Evolutionary conservation across 2,797 vertebrate genomes (phyloP).

Genomic region (Schizothorax lantsangensis): DNA sequence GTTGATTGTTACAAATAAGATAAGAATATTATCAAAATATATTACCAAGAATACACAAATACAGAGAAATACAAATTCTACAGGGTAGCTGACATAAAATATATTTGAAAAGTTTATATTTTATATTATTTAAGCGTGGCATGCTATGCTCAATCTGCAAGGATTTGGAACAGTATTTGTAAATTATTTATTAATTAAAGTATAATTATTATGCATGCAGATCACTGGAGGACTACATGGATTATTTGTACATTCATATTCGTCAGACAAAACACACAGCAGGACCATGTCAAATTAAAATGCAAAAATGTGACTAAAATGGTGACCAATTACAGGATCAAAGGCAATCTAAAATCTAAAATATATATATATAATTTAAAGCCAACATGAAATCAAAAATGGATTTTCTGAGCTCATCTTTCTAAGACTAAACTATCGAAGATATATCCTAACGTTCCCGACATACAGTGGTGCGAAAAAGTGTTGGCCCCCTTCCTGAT

Average conservation of each 20-base stretch:
- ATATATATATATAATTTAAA: background rate
- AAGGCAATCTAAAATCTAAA: background rate
- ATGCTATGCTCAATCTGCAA: background rate
- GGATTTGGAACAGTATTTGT: background rate
- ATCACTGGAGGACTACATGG: background rate
- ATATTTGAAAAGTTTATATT: background rate
- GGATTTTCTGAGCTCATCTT: background rate
- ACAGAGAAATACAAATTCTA: background rate
- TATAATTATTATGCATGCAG: background rate
- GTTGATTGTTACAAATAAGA: background rate
- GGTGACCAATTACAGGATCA: background rate
- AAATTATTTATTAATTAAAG: background rate
- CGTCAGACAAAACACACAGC: background rate
- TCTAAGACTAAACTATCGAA: background rate
- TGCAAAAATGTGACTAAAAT: background rate
- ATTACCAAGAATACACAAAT: background rate
- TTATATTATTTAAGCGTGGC: background rate
- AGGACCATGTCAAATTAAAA: background rate
- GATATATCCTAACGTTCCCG: background rate
- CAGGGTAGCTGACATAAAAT: background rate
- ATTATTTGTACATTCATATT: conserved; percentile 6
- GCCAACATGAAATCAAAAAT: background rate
- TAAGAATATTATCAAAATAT: background rate
- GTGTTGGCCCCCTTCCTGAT: no score
- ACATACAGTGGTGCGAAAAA: no score